Percentiles rank a stretch among this genome's conserved stretches.
Conservation (phyloP, 2,888 invertebrate species). For the Troglohyphantes excavatus region DNA sequence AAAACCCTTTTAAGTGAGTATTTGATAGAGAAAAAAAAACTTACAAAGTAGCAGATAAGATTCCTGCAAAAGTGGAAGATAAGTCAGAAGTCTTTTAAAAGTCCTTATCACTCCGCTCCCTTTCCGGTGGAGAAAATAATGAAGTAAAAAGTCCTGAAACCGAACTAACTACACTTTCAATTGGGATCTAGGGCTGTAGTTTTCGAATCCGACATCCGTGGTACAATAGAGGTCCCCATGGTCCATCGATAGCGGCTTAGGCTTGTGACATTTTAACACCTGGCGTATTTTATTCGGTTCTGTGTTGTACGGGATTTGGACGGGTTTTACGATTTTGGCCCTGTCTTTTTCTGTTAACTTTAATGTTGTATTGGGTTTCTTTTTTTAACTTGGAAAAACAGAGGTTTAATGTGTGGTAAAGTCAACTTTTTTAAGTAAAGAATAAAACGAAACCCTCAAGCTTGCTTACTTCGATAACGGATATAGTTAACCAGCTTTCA, state of each 20-base stretch:
- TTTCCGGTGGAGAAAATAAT: conserved; percentile 33
- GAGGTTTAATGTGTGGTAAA: no score
- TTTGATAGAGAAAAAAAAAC: conserved; percentile 30
- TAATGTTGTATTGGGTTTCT: neutral
- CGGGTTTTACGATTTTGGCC: neutral
- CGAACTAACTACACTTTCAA: conserved; percentile 50
- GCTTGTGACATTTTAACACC: conserved; percentile 34
- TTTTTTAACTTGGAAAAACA: no score
- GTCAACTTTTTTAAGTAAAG: no score
- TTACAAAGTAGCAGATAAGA: conserved; percentile 28
- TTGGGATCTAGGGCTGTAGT: conserved; percentile 27
- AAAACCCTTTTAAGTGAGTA: conserved; percentile 29
- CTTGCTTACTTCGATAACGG: no score
- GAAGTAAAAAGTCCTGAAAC: conserved; percentile 43
- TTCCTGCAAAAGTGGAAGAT: conserved; percentile 44
- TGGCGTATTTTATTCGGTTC: conserved; percentile 27
- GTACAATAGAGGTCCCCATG: conserved; percentile 7
- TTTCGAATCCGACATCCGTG: conserved; percentile 16
- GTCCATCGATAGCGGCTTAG: conserved; percentile 21
- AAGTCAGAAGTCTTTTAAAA: conserved; percentile 62
- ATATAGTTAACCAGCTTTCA: no score
- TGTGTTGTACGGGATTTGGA: neutral
- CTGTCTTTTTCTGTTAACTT: neutral
- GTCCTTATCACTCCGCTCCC: conserved; percentile 42
- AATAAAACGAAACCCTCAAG: no score